These are phyloP conservation scores for Arctopsyche grandis DNA, from an alignment of 1,140 invertebrate genomes.

Conservation along the genomic window DNA sequence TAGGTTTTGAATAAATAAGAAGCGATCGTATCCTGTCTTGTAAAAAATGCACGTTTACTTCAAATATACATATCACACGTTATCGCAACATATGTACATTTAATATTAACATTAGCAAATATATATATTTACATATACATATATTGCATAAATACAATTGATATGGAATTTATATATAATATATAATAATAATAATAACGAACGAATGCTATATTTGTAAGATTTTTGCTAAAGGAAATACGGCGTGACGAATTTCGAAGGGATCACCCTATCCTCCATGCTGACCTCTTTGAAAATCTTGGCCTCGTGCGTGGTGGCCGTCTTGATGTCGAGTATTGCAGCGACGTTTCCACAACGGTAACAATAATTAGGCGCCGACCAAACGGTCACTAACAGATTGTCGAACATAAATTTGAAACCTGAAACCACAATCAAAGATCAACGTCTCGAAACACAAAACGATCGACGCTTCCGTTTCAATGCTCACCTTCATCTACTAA, in stretches of 20 bases:
- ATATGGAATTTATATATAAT: slow-evolving; percentile 15
- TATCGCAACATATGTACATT: slow-evolving; percentile 23
- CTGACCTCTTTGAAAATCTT: slow-evolving; percentile 96
- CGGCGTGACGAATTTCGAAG: slow-evolving; percentile 89
- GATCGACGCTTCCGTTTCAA: neutral
- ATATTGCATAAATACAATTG: slow-evolving; percentile 21
- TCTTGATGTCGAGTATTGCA: slow-evolving; percentile 87
- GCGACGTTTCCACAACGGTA: slow-evolving; percentile 95
- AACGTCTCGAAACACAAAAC: neutral
- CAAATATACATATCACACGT: slow-evolving; percentile 25
- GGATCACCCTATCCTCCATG: slow-evolving; percentile 91
- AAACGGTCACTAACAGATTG: slow-evolving; percentile 93
- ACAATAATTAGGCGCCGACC: slow-evolving; percentile 97
- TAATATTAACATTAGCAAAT: neutral
- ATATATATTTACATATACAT: neutral
- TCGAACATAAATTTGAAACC: slow-evolving; percentile 97
- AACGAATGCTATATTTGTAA: neutral
- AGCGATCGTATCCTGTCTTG: neutral
- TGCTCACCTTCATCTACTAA: slow-evolving; percentile 91
- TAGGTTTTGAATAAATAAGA: neutral
- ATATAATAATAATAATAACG: neutral
- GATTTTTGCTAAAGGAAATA: slow-evolving; percentile 88
- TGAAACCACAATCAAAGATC: slow-evolving; percentile 59
- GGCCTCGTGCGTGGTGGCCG: slow-evolving; percentile 79
- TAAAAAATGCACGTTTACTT: slow-evolving; percentile 10